Evolutionary conservation across 2,113 vertebrate species (phyloP).

Genomic region (Rhea americana): DNA sequence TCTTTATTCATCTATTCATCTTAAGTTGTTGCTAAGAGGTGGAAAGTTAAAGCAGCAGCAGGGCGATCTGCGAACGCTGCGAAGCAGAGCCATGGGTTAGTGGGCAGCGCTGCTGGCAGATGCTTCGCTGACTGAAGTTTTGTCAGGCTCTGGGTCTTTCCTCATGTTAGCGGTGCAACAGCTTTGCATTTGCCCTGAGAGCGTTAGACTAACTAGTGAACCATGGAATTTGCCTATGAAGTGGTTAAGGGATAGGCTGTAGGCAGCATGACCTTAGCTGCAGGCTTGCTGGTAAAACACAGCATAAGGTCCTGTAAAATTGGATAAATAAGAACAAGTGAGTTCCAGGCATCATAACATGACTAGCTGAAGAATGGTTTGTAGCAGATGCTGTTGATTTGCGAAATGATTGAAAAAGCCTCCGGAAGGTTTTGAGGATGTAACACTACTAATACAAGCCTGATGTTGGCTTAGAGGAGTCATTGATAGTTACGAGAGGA

Average conservation of each 20-base stretch:
- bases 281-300: conserved; percentile 32
- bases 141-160: not conserved
- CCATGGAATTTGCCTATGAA: not conserved
- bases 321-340: not conserved
- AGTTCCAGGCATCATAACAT: not conserved
- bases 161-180: not conserved
- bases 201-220: not conserved
- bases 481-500: not conserved
- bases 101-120: too few relatives aligned
- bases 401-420: not conserved
- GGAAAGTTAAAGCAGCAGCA: not conserved
- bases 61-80: rapidly evolving
- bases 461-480: not conserved
- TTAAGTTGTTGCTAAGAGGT: not conserved
- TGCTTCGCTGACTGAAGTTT: not conserved
- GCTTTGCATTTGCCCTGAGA: too few relatives aligned
- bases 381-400: not conserved
- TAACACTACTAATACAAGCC: not conserved
- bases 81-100: not conserved
- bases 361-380: not conserved
- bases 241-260: not conserved
- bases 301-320: not conserved
- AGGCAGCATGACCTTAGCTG: not conserved
- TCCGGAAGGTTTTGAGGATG: not conserved
- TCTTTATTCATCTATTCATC: not conserved